Evolutionary conservation across 2,888 invertebrate genomes (phyloP), one percentile per base, ranked within the genome.

Genomic region (Heteromyza rotundicornis): DNA sequence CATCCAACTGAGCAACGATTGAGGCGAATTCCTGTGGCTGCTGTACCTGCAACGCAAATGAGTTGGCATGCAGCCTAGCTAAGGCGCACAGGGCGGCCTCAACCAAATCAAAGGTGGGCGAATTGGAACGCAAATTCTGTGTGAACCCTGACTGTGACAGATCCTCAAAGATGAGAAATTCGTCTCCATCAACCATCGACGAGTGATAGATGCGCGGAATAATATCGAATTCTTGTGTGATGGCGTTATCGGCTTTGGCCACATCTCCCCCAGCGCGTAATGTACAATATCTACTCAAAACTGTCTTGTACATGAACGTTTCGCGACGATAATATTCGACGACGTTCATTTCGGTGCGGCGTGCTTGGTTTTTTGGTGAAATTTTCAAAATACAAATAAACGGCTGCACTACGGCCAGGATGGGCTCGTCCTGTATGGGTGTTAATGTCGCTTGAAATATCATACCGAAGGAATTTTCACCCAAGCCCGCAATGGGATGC

Each of bases 31-130:
- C 24, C 14, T 62, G n/a, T 0, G 75, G 73, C 44, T 72, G 64
- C 7, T 67, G 68, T 50, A 81, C 72, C 64, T 78, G 81, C 20
- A 85, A 69, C 0, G 83, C 81, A 60, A 85, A 80, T 8, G 85
- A 85, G 67, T 85, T 80, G 1, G 84, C 85, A 67, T 86, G 86
- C 65, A 84, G 81, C 36, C 84, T 84, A 1, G 85, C 86, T 10
- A 85, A 71, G 2, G 84, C 80, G 63, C 80, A 80, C 22, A 86
- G 71, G 0, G 84, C 80, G 14, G 76, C 69, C 40, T 79, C 76
- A 1, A 84, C 79, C 63, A 83, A 75, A 47, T 84, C 80, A 19
- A 79, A 75, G 17, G 84, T 79, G 7, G 85, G 71, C 19, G 72
- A 63, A 20, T 82, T 81, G 56, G 79, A 77, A 2, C 81, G 80